phyloP scores from a whole-genome alignment of 1,140 invertebrate species.

The Matsumurasca onukii region DNA sequence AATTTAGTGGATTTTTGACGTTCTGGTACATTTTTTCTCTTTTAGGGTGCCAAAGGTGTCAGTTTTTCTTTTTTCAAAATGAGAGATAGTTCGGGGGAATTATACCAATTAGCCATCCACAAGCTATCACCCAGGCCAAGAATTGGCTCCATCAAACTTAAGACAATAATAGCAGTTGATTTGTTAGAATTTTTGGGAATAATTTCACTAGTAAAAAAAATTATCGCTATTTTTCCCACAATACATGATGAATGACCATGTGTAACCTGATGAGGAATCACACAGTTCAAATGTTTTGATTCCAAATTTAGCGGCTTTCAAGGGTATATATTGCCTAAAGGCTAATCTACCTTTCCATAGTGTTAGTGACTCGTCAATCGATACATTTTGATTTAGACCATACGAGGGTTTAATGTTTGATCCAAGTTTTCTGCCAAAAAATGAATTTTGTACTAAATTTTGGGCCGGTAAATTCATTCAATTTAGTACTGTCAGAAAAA shows the following conservation, averaged over 20 bases:
- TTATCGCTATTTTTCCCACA: background rate
- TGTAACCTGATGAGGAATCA: slow-evolving; percentile 32
- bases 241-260: slow-evolving; percentile 21
- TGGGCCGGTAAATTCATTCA: background rate
- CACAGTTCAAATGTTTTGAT: slow-evolving; percentile 33
- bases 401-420: slow-evolving; percentile 14
- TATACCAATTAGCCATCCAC: no score
- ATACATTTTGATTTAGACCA: slow-evolving; percentile 22
- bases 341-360: slow-evolving; percentile 29
- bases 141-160: no score
- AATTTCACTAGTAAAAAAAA: no score
- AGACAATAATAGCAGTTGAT: no score
- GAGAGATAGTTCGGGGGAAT: no score
- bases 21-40: no score
- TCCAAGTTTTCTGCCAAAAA: background rate
- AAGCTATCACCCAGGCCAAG: no score
- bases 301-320: slow-evolving; percentile 27
- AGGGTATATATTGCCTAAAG: slow-evolving; percentile 28
- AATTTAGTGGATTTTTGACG: no score
- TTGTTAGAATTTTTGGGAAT: no score
- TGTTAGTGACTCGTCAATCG: slow-evolving; percentile 28
- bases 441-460: slow-evolving; percentile 17
- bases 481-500: slow-evolving; percentile 18
- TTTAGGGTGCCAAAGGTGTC: no score
- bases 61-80: no score